These are phyloP conservation scores for Bufotes viridis DNA, from an alignment of 2,797 vertebrate genomes.

Conservation along the genomic window DNA sequence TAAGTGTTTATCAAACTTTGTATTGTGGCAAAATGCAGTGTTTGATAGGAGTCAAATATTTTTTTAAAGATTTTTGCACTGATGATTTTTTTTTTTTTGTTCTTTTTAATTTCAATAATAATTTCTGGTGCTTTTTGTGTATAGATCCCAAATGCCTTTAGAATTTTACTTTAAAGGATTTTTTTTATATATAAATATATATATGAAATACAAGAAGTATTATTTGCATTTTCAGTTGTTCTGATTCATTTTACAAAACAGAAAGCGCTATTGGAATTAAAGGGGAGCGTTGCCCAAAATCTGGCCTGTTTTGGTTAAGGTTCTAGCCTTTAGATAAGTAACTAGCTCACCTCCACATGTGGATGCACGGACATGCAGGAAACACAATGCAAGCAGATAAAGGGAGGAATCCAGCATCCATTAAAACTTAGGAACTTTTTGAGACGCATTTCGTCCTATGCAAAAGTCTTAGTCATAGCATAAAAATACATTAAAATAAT, in stretches of 20 bases:
- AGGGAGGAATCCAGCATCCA: too few species aligned
- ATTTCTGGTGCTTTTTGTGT: constrained; percentile 59
- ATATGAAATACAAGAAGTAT: constrained; percentile 60
- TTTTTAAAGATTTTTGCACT: constrained; percentile 58
- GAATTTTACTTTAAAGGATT: constrained; percentile 57
- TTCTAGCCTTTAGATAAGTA: neutral
- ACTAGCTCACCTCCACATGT: neutral
- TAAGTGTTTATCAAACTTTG: constrained; percentile 19
- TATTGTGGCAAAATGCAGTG: constrained; percentile 21
- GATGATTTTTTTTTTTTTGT: constrained; percentile 26
- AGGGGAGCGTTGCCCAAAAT: neutral
- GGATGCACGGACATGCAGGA: too few species aligned
- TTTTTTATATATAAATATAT: constrained; percentile 47
- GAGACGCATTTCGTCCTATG: too few species aligned
- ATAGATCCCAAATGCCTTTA: constrained; percentile 62
- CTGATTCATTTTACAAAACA: constrained; percentile 11
- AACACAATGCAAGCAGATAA: too few species aligned
- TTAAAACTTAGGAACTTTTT: too few species aligned
- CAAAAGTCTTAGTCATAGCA: too few species aligned
- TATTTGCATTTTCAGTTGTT: constrained; percentile 48
- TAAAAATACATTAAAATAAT: too few species aligned
- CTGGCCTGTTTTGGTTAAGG: neutral
- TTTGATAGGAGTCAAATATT: constrained; percentile 48
- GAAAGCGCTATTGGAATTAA: neutral
- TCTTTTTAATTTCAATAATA: constrained; percentile 40